These are phyloP conservation scores for Ceratina japonica DNA, from an alignment of 1,140 invertebrate species.

Conservation along the genomic window DNA sequence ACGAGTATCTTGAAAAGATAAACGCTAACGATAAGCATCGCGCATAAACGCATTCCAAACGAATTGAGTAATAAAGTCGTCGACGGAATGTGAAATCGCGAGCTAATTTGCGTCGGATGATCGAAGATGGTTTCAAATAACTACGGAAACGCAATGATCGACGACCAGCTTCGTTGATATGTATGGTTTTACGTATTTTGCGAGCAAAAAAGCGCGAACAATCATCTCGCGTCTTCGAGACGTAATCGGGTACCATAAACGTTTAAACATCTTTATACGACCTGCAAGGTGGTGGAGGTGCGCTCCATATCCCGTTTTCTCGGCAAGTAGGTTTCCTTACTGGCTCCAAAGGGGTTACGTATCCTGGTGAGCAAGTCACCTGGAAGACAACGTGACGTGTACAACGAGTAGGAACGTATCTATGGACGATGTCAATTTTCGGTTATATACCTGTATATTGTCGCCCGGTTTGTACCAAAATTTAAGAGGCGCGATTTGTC, in stretches of 20 bases:
- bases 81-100: too few species aligned
- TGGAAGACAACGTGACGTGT: background rate
- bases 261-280: conserved; percentile 78
- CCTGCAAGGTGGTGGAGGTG: conserved; percentile 77
- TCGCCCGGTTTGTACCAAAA: conserved; percentile 89
- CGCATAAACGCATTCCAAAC: too few species aligned
- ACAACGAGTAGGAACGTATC: background rate
- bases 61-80: too few species aligned
- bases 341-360: conserved; percentile 79
- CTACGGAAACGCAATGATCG: background rate
- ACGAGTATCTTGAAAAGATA: too few species aligned
- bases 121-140: background rate
- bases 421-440: background rate
- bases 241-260: too few species aligned
- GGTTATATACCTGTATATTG: conserved; percentile 79
- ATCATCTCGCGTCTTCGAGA: background rate
- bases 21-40: too few species aligned
- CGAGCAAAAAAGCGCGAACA: background rate
- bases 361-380: conserved; percentile 86
- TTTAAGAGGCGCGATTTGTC: conserved; percentile 85
- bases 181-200: background rate
- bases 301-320: conserved; percentile 78
- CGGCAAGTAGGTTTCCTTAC: conserved; percentile 76
- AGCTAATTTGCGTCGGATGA: too few species aligned
- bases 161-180: conserved; percentile 5